Evolutionary conservation across 2,888 invertebrate genomes (phyloP).

Genomic region (Mimachlamys varia): DNA sequence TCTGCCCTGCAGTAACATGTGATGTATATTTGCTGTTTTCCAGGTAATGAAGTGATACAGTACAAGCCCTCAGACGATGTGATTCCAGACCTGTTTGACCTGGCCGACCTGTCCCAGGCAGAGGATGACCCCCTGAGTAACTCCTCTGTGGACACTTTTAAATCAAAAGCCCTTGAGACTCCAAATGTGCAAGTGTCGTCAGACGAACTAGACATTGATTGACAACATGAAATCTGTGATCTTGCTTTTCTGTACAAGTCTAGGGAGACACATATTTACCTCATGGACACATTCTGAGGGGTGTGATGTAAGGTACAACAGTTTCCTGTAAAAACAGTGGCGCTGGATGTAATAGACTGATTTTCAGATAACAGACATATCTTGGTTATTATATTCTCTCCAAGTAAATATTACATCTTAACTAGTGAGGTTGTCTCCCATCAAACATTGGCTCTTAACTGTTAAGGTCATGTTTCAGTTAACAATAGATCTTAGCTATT

Average conservation of each 20-base stretch:
- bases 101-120: constrained; percentile 46
- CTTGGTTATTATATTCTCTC: background rate
- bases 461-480: background rate
- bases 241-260: background rate
- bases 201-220: constrained; percentile 46
- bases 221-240: constrained; percentile 13
- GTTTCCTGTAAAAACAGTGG: background rate
- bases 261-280: background rate
- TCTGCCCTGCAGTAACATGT: background rate
- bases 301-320: background rate
- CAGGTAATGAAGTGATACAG: constrained; percentile 23
- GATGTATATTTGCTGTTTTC: background rate
- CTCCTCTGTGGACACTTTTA: background rate
- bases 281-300: constrained; percentile 14
- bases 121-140: constrained; percentile 38
- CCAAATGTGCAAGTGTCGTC: constrained; percentile 43
- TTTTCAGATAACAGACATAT: too few species aligned
- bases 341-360: background rate
- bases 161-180: constrained; percentile 38
- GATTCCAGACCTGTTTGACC: constrained; percentile 51
- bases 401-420: background rate
- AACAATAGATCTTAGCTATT: background rate
- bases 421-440: background rate
- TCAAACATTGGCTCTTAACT: background rate
- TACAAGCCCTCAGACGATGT: constrained; percentile 47